Conservation (phyloP, 2,113 vertebrate species). For the Crotalus viridis region DNA sequence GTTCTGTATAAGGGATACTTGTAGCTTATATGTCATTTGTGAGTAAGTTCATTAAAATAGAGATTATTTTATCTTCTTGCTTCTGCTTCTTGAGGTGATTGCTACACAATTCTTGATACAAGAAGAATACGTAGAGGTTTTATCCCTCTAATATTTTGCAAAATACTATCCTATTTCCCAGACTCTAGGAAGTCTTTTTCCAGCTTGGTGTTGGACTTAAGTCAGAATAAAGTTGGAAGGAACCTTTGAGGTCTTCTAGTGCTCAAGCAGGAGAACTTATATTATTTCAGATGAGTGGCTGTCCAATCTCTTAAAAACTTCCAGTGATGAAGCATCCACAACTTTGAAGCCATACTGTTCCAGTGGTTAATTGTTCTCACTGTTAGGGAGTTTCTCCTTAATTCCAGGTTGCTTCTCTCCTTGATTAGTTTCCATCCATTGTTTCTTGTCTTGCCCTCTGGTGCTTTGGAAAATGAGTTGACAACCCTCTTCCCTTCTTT, state of each 20-base stretch:
- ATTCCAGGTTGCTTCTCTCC: not conserved
- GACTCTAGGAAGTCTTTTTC: not conserved
- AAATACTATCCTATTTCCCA: not conserved
- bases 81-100: not conserved
- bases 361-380: not conserved
- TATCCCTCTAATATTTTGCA: not conserved
- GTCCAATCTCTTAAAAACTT: not conserved
- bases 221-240: not conserved
- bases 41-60: not conserved
- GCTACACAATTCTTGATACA: not conserved
- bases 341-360: not conserved
- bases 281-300: not conserved
- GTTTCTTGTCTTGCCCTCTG: not conserved
- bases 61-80: not conserved
- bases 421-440: not conserved
- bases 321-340: not conserved
- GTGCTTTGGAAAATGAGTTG: no score
- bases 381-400: not conserved
- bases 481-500: no score
- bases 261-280: not conserved
- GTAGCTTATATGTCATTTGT: not conserved
- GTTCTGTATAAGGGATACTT: not conserved
- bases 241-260: not conserved
- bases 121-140: not conserved
- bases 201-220: not conserved